Percentiles rank a stretch among this genome's conserved stretches.
Evolutionary conservation across 1,140 invertebrate species (phyloP).

Genomic region (Venturia canescens): DNA sequence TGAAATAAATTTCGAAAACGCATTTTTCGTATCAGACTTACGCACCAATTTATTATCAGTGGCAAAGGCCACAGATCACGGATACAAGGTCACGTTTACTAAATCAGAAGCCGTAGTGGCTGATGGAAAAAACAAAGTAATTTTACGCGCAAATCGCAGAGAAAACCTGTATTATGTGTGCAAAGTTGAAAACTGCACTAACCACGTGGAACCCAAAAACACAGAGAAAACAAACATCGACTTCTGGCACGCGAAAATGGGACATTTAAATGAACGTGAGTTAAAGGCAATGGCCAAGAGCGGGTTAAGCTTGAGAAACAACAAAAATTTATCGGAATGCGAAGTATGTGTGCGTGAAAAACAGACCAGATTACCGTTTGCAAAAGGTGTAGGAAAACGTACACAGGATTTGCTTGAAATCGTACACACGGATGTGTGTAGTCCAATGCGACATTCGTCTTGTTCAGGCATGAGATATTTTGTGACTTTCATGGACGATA

Average conservation of each 20-base stretch:
- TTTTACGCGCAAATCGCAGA: slow-evolving; percentile 26
- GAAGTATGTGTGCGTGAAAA: slow-evolving; percentile 47
- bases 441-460: slow-evolving; percentile 41
- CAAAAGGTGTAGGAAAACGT: slow-evolving; percentile 15
- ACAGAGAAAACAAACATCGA: slow-evolving; percentile 22
- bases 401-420: slow-evolving; percentile 39
- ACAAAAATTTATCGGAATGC: slow-evolving; percentile 41
- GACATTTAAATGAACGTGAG: slow-evolving; percentile 48
- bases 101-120: slow-evolving; percentile 43
- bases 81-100: slow-evolving; percentile 42
- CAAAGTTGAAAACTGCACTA: slow-evolving; percentile 14
- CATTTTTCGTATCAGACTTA: slow-evolving; percentile 48
- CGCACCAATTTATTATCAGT: slow-evolving; percentile 53
- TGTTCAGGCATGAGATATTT: slow-evolving; percentile 55
- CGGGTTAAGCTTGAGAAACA: no score
- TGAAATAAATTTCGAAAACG: slow-evolving; percentile 46
- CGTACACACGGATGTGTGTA: slow-evolving; percentile 43
- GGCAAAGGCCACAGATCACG: slow-evolving; percentile 42
- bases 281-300: slow-evolving; percentile 38
- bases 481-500: slow-evolving; percentile 64
- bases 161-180: slow-evolving; percentile 49
- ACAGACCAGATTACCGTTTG: slow-evolving; percentile 43
- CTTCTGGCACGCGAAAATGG: slow-evolving; percentile 46
- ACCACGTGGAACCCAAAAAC: not conserved
- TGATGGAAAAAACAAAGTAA: slow-evolving; percentile 28